Evolutionary conservation across 2,797 vertebrate species (phyloP).

Genomic region (Coilia nasus): DNA sequence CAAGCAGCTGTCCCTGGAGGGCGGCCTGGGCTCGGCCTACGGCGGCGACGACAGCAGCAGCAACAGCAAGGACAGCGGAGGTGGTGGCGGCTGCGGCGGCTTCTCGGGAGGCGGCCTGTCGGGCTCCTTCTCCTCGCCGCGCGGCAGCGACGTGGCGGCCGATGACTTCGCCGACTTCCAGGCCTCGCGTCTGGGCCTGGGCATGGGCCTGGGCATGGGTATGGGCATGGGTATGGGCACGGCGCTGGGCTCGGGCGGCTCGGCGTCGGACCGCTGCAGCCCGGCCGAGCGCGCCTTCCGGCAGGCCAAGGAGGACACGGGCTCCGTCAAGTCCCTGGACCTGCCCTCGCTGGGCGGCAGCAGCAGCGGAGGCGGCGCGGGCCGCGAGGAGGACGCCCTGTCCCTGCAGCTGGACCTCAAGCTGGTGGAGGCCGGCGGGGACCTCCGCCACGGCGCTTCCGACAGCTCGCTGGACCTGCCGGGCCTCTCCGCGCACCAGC

Average conservation of each 20-base stretch:
- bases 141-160: conserved; percentile 65
- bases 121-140: conserved; percentile 58
- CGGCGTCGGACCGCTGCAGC: conserved; percentile 80
- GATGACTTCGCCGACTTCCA: conserved; percentile 97
- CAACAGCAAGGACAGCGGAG: conserved; percentile 63
- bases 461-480: conserved; percentile 99
- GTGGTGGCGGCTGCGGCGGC: conserved; percentile 86
- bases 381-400: conserved; percentile 96
- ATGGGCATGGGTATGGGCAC: conserved; percentile 75
- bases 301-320: conserved; percentile 94
- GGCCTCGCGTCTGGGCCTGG: conserved; percentile 85
- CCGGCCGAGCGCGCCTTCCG: conserved; percentile 90
- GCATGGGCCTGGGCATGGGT: conserved; percentile 59
- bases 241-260: conserved; percentile 58
- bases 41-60: conserved; percentile 87
- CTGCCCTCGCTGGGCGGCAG: conserved; percentile 96
- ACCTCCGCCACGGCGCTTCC: conserved; percentile 99
- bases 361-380: conserved; percentile 92
- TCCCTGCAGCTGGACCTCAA: conserved; percentile 99
- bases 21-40: conserved; percentile 67
- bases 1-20: conserved; percentile 90
- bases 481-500: conserved; percentile 94
- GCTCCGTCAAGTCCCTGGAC: conserved; percentile 96
- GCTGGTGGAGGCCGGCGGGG: conserved; percentile 94
- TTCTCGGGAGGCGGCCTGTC: conserved; percentile 65